Evolutionary conservation across 1,140 invertebrate species (phyloP), one percentile per base, ranked within the genome.

Genomic region (Scaptodrosophila lebanonensis): DNA sequence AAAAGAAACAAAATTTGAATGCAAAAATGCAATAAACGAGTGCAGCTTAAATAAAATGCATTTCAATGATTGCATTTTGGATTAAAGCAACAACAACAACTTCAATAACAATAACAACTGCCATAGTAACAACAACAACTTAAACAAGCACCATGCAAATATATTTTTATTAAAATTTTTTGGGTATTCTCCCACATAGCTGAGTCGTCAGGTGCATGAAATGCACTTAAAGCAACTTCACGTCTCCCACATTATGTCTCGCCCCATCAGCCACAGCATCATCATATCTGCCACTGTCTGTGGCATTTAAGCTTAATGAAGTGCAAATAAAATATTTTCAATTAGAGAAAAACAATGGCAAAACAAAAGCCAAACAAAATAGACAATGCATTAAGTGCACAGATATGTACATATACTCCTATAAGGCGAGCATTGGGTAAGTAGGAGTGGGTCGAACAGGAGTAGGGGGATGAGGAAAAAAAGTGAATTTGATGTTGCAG

Each of bases 41-140:
- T 68, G 48, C 60, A 77, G 73, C 73, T 77, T 79, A 77, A 77
- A 79, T 79, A 77, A 77, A 77, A 77, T 82, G 60, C 75, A 77
- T 77, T 77, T 77, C 73, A 73, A 73, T 77, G 73, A 77, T 77
- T 82, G 75, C 68, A 82, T 79, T 77, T 73, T 58, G 75, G 69
- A 75, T 82, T 82, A 75, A 73, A 67, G 36, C 6, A 49, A 38
- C 49, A 58, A 40, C 45, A 71, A 50, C 59, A 67, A 33, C 32
- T 8, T 8, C 32, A 33, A 33, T 13, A n/a, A 33, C 3, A 33
- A 33, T n/a, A 13, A 50, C 49, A 59, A 36, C 36, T 43, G 17
- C 27, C 30, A 13, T 18, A 5, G 15, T 9, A 49, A 9, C 36
- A 30, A 25, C 36, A 56, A 44, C 27, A 53, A 54, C 20, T 17